Evolutionary conservation across 2,113 vertebrate species (phyloP).

Genomic region (Corythornis madagascariensis): DNA sequence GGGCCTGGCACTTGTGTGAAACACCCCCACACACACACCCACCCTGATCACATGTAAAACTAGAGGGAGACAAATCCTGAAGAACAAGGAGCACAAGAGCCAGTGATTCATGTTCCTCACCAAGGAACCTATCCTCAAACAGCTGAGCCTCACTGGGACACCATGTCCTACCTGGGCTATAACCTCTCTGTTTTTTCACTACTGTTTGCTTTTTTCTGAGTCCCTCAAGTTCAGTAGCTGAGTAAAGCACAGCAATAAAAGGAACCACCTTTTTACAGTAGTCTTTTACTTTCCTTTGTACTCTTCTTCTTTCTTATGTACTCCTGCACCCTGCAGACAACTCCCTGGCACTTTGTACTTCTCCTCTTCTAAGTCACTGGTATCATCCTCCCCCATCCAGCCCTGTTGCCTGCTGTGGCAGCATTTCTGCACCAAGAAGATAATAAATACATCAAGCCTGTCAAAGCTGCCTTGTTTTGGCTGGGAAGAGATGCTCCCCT

Average conservation of each 20-base stretch:
- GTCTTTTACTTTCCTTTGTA: background rate
- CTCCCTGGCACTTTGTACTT: background rate
- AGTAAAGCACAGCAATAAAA: background rate
- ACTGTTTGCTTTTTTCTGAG: background rate
- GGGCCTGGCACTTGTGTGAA: background rate
- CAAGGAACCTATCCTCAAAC: rapidly evolving
- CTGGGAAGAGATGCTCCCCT: background rate
- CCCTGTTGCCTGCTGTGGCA: background rate
- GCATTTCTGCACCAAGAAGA: constrained; percentile 7
- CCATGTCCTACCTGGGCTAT: background rate
- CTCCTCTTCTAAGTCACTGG: background rate
- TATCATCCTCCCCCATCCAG: background rate
- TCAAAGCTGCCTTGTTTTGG: constrained; percentile 37
- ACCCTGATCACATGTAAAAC: background rate
- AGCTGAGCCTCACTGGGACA: background rate
- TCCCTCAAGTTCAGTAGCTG: background rate
- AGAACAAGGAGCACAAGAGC: background rate
- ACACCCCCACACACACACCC: too few relatives aligned
- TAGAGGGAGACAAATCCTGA: background rate
- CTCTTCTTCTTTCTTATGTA: background rate
- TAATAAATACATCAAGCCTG: constrained; percentile 53
- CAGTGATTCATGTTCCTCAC: background rate
- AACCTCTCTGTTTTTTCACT: background rate
- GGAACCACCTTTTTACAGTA: background rate
- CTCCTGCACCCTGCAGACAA: background rate